Evolutionary conservation across 2,888 invertebrate species (phyloP), one percentile per base, ranked within the genome.

Genomic region (Noctuana brunneofusca): DNA sequence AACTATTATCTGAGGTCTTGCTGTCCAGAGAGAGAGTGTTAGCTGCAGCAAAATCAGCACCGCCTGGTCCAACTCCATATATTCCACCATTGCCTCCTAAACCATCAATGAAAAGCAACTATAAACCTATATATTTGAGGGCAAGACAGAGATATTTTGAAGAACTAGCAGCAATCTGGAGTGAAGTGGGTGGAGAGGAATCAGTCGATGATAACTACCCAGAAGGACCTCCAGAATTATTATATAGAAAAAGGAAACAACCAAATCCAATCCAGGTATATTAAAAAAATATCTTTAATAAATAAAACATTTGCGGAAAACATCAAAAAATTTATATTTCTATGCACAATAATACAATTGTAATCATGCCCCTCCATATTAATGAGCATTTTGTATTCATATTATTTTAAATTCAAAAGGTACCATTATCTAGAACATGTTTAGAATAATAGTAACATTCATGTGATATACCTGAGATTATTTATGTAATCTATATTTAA

Each of bases 191-290:
- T 56, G 95, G 95, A n/a, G 93, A 95, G 56, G 92, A 94, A 64
- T 95, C 96, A 27, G 96, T 96, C 68, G 96, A 96, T 86, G 97
- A 97, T 71, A 95, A 94, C 73, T 95, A 95, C 79, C 95, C 95
- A 46, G 95, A 95, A 76, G 95, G 95, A 0, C 93, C 94, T 35
- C 93, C 94, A 32, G 91, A 93, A 55, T 81, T 93, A 48, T 92
- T 92, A 30, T 84, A 92, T 65, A 94, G 93, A 74, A 94, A 93
- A 73, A 92, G 93, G 64, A 92, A 93, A 71, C 93, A 92, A 62
- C 74, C 88, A 62, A 87, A 85, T 71, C 76, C 84, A 63, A 80
- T 84, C 63, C 87, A 87, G 76, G 85, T 85, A 71, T 60, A 14
- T 50, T 30, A 30, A 2, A 30, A 30, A 30, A 30, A 30, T 1